These are phyloP conservation scores for Gastrophysa polygoni DNA, from an alignment of 2,888 invertebrate genomes.

Conservation along the genomic window DNA sequence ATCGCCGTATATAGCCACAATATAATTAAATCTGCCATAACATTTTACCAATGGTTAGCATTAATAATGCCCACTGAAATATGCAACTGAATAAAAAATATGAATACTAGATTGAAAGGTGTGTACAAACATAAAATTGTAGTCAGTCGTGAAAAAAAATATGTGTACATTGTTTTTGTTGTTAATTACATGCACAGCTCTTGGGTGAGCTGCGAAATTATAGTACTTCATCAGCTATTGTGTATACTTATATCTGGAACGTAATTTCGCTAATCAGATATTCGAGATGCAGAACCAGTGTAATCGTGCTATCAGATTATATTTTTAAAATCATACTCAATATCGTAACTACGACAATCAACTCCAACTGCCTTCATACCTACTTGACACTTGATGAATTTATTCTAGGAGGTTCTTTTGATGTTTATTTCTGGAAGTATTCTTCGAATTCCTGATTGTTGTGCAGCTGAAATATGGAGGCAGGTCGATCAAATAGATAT, in stretches of 20 bases:
- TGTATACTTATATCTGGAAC: neutral
- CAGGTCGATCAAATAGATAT: too few relatives aligned
- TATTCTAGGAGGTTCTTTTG: too few relatives aligned
- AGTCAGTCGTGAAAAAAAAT: neutral
- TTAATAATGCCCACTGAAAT: neutral
- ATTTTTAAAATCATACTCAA: too few relatives aligned
- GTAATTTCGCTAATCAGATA: neutral
- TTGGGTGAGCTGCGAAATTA: neutral
- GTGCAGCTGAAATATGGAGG: too few relatives aligned
- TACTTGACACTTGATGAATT: too few relatives aligned
- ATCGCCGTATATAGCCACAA: neutral
- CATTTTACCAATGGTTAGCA: slow-evolving; percentile 4
- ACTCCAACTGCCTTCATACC: too few relatives aligned
- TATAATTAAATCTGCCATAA: slow-evolving; percentile 5
- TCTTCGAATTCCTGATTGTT: too few relatives aligned
- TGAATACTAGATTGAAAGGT: slow-evolving; percentile 7
- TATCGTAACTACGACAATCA: too few relatives aligned
- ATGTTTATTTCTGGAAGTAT: too few relatives aligned
- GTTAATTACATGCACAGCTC: neutral
- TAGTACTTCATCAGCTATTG: neutral
- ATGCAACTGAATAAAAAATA: neutral
- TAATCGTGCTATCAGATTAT: too few relatives aligned
- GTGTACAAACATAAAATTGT: slow-evolving; percentile 1
- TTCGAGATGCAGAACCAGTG: too few relatives aligned
- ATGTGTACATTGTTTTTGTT: slow-evolving; percentile 9